Base-by-base conservation (phyloP, 2,797 vertebrate species). In the Gymnothorax reevesii region DNA sequence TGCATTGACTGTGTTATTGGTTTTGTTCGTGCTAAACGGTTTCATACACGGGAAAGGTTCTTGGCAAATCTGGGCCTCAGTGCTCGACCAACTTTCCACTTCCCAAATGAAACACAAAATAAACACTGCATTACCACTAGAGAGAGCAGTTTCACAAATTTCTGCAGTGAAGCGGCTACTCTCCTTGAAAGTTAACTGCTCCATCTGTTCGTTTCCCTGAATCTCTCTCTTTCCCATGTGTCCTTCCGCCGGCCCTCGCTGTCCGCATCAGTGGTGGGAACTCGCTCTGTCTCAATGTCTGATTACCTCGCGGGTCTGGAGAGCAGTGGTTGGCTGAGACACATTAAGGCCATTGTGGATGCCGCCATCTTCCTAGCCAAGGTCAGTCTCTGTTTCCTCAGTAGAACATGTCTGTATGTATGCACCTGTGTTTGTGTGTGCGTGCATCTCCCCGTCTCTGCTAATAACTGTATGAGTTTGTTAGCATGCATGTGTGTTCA, bases 291-390 rank as follows among this genome's bases (percentile, higher is more conserved):
- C 71, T 95, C 97, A 42, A 96, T 98, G 93, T 97, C 94, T 2
- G 98, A 99, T 92, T 99, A 97, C 87, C 95, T 98, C 86, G 95
- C 96, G 54, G 99, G 98, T 77, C 90, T 99, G 92, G 98, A 99
- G 94, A 98, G 89, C 83, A 96, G 97, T 5, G 98, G 98, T 85
- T 99, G 99, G 99, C 93, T 99, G 84, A 96, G 99, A 59, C 99
- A 99, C 83, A 95, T 99, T 91, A 99, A 99, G 92, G 96, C 99
- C 54, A 89, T 99, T 4, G 88, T 98, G 91, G 99, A 99, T 57
- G 99, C 99, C 84, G 98, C 98, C 10, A 94, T 98, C 89, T 97
- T 98, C 90, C 95, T 99, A 55, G 92, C 97, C 82, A 99, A 97
- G 96, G 98, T 99, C 94, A 93, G 57, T 75, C 17, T 0, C 33